These are phyloP conservation scores for Aurelia coerulea DNA, from an alignment of 30 jellyfish, hydroid and myxozoan genomes.

Conservation along the genomic window DNA sequence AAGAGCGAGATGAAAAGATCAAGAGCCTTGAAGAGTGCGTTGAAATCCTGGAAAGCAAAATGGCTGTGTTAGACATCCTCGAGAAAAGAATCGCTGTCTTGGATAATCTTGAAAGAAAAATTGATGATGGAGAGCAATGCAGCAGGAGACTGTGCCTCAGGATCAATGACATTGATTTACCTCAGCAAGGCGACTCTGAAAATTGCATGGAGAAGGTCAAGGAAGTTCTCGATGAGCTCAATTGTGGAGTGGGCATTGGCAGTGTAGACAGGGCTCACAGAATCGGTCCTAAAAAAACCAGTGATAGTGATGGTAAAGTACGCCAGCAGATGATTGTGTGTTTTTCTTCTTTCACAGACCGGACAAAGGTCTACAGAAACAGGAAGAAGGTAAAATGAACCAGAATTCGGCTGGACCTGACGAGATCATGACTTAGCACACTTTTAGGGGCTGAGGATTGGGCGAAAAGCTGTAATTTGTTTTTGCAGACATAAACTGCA, in stretches of 20 bases:
- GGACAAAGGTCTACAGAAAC: conserved; percentile 20
- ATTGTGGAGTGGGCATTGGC: too few species aligned
- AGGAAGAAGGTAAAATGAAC: neutral
- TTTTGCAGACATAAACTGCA: conserved; percentile 44
- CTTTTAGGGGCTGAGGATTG: conserved; percentile 6
- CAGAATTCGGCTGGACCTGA: conserved; percentile 7
- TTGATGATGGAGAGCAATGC: conserved; percentile 41
- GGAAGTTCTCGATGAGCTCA: too few species aligned
- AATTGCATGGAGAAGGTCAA: too few species aligned
- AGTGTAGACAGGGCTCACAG: too few species aligned
- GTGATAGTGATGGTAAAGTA: conserved; percentile 4
- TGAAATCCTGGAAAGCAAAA: conserved; percentile 16
- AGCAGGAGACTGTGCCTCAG: conserved; percentile 17
- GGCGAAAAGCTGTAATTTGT: conserved; percentile 14
- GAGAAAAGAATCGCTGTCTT: conserved; percentile 19
- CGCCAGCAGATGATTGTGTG: conserved; percentile 18
- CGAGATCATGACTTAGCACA: conserved; percentile 20
- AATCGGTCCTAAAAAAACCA: neutral
- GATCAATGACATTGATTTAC: too few species aligned
- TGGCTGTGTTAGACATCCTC: conserved; percentile 24
- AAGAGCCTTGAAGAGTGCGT: conserved; percentile 47
- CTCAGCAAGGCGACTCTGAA: too few species aligned
- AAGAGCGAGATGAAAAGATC: conserved; percentile 50
- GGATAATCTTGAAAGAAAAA: conserved; percentile 25
- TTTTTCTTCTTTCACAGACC: conserved; percentile 24